A percentile compares a stretch with the other conserved stretches of the same genome.
These are phyloP conservation scores for Hemithea aestivaria DNA, from an alignment of 2,888 invertebrate genomes.

Conservation along the genomic window DNA sequence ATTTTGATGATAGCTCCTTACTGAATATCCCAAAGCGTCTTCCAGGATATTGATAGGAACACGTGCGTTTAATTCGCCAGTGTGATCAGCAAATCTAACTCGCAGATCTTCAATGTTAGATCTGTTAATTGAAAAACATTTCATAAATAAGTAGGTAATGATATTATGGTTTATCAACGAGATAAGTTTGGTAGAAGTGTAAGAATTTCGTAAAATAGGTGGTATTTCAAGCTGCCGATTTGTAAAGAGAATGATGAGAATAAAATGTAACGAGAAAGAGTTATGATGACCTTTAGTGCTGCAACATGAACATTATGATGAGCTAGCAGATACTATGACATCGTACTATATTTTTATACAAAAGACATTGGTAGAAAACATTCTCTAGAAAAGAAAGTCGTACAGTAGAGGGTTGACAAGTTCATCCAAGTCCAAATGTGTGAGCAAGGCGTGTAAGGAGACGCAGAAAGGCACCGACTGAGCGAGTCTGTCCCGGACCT, in stretches of 20 bases:
- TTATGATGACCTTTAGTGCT: too few relatives aligned
- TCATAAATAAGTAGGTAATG: too few relatives aligned
- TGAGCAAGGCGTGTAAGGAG: constrained; percentile 82
- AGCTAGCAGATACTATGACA: too few relatives aligned
- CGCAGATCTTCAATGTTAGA: constrained; percentile 73
- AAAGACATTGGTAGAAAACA: background rate
- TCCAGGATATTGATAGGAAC: constrained; percentile 80
- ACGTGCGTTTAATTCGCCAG: constrained; percentile 81
- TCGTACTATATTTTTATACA: too few relatives aligned
- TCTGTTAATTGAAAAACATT: constrained; percentile 23
- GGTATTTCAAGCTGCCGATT: too few relatives aligned
- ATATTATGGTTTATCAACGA: background rate
- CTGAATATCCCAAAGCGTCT: constrained; percentile 77
- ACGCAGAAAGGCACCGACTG: constrained; percentile 82
- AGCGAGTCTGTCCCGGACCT: constrained; percentile 50
- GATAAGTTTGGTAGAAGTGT: too few relatives aligned
- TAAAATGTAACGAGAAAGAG: too few relatives aligned
- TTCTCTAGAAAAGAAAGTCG: constrained; percentile 11
- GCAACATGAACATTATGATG: too few relatives aligned
- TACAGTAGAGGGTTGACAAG: constrained; percentile 48
- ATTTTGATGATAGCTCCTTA: constrained; percentile 45
- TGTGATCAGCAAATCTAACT: constrained; percentile 83
- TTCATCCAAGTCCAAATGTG: constrained; percentile 85
- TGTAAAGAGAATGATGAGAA: too few relatives aligned
- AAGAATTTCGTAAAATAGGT: too few relatives aligned